Conservation (phyloP, 2,888 invertebrate genomes). For the Drosophila helvetica region DNA sequence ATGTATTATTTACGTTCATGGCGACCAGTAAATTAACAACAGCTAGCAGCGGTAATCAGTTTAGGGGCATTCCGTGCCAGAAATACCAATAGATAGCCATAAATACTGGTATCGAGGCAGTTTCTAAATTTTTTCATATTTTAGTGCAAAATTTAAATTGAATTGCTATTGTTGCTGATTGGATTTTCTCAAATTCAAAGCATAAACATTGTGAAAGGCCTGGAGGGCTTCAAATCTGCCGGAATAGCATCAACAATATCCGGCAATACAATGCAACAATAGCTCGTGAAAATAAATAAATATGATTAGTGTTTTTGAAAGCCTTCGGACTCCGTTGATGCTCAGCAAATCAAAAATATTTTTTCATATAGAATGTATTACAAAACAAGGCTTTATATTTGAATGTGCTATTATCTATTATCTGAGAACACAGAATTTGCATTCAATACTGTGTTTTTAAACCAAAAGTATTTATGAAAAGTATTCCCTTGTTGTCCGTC, state of each 20-base stretch:
- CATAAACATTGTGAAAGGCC: constrained; percentile 40
- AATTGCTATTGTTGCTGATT: constrained; percentile 44
- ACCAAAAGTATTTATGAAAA: too few relatives aligned
- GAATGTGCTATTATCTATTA: too few relatives aligned
- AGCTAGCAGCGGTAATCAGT: constrained; percentile 37
- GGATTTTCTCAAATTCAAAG: constrained; percentile 28
- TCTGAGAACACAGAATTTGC: too few relatives aligned
- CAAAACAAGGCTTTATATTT: too few relatives aligned
- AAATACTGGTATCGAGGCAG: constrained; percentile 13
- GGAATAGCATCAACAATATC: constrained; percentile 22
- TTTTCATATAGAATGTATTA: too few relatives aligned
- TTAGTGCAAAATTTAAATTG: constrained; percentile 22
- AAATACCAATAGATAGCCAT: constrained; percentile 12
- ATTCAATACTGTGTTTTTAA: too few relatives aligned
- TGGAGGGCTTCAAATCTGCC: constrained; percentile 24
- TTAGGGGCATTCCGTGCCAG: constrained; percentile 4
- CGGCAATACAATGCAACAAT: constrained; percentile 7
- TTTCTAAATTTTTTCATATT: neutral
- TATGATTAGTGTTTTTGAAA: constrained; percentile 1
- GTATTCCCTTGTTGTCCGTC: too few relatives aligned
- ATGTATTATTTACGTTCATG: constrained; percentile 53
- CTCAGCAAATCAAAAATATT: neutral
- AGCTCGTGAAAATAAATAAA: constrained; percentile 28
- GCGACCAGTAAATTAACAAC: constrained; percentile 49
- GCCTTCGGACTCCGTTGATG: neutral